These are phyloP conservation scores for Teleiodes luculella DNA, from an alignment of 2,888 invertebrate species.

Conservation along the genomic window DNA sequence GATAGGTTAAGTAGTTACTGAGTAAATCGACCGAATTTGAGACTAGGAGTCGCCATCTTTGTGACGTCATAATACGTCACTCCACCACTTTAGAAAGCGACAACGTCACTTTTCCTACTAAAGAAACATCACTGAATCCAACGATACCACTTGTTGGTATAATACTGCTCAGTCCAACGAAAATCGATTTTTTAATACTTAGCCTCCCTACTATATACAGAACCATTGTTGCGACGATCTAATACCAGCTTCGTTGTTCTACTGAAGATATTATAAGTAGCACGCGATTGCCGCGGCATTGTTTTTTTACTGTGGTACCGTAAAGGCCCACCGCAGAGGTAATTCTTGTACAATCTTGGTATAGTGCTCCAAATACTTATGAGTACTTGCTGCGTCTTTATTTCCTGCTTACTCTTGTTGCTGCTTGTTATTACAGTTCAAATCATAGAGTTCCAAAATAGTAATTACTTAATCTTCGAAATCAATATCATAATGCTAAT, in stretches of 20 bases:
- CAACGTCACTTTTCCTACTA: too few relatives aligned
- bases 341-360: neutral
- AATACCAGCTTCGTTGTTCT: neutral
- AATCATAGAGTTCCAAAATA: neutral
- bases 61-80: too few relatives aligned
- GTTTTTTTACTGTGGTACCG: slow-evolving; percentile 14
- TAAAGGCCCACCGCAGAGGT: slow-evolving; percentile 16
- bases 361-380: slow-evolving; percentile 26
- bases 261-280: slow-evolving; percentile 13
- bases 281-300: slow-evolving; percentile 6
- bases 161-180: too few relatives aligned
- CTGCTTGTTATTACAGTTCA: neutral
- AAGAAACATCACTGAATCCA: too few relatives aligned
- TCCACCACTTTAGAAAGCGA: too few relatives aligned
- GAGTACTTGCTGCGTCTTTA: neutral
- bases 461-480: neutral
- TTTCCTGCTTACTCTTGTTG: neutral
- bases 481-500: neutral
- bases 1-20: too few relatives aligned
- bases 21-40: too few relatives aligned
- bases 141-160: too few relatives aligned
- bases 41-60: too few relatives aligned
- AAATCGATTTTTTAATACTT: too few relatives aligned
- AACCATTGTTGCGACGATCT: neutral
- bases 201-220: neutral